Conservation (phyloP, 2,888 invertebrate species). For the Tupiocoris notatus region DNA sequence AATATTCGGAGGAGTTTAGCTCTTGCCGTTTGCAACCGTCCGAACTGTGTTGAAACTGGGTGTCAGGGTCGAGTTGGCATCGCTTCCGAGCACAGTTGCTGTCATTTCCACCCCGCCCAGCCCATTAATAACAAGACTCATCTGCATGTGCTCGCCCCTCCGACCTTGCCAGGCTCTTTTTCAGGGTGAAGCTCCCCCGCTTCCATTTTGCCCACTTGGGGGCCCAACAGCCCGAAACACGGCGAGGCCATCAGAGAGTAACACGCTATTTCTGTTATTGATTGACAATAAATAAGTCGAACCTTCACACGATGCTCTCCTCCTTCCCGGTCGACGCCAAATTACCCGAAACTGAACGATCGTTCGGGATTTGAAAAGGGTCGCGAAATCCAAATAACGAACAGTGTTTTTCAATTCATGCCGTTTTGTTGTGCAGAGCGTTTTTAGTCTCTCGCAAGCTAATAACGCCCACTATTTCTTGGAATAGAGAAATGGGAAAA, state of each 20-base stretch:
- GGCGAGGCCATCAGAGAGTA: constrained; percentile 25
- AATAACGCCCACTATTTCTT: no score
- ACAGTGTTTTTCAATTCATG: not conserved
- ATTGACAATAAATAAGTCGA: constrained; percentile 25
- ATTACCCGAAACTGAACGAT: constrained; percentile 21
- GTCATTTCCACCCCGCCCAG: constrained; percentile 34
- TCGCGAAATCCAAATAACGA: not conserved
- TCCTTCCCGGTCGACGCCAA: not conserved
- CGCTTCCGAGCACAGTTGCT: constrained; percentile 30
- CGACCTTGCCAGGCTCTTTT: constrained; percentile 7
- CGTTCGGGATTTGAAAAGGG: not conserved
- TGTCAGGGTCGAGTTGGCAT: constrained; percentile 21
- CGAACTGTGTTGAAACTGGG: not conserved
- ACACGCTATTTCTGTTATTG: constrained; percentile 30
- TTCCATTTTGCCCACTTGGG: not conserved
- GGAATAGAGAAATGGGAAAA: no score
- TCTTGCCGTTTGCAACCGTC: not conserved
- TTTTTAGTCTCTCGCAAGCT: no score
- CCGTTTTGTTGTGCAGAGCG: not conserved
- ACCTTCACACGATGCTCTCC: not conserved
- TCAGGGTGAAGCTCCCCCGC: not conserved
- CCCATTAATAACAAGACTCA: constrained; percentile 37
- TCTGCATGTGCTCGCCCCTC: constrained; percentile 26
- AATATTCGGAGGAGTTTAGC: not conserved
- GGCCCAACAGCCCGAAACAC: constrained; percentile 25